Percentiles rank a stretch among this genome's conserved stretches.
Conservation (phyloP, 2,113 vertebrate genomes). For the Actenoides hombroni region DNA sequence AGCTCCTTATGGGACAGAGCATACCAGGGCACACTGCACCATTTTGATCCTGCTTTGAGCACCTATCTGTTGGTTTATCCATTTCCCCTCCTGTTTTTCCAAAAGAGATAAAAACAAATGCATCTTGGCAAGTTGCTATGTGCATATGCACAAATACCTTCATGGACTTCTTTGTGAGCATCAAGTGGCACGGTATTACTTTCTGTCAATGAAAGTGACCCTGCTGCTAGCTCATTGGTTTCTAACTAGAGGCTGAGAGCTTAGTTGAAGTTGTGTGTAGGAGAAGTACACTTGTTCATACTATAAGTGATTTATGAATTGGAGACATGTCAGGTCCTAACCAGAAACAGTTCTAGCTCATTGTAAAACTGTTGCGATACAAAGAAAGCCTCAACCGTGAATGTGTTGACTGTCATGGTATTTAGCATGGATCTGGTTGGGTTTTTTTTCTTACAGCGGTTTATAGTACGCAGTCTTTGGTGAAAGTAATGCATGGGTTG, state of each 20-base stretch:
- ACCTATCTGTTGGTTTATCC: not conserved
- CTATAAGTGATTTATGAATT: not conserved
- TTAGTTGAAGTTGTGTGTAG: not conserved
- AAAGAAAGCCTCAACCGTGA: not conserved
- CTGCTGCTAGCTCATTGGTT: not conserved
- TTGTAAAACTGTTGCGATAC: not conserved
- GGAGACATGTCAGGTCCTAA: not conserved
- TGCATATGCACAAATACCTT: not conserved
- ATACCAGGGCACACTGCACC: not conserved
- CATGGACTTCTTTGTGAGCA: not conserved
- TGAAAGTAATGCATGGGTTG: not conserved
- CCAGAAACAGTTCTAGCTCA: not conserved
- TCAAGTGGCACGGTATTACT: not conserved
- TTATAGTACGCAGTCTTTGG: not conserved
- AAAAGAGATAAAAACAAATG: slow-evolving; percentile 18
- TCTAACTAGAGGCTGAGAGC: not conserved
- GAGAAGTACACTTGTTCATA: not conserved
- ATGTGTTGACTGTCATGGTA: not conserved
- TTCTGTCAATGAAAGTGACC: not conserved
- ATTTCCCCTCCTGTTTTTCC: slow-evolving; percentile 34
- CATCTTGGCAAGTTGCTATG: not conserved
- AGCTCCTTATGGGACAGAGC: not conserved
- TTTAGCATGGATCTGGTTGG: not conserved
- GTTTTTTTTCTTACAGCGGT: not conserved
- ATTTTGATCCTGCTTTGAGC: not conserved